Percentiles rank a stretch among this genome's conserved stretches.
Evolutionary conservation across 1,140 invertebrate species (phyloP).

Genomic region (Drosophila subobscura): DNA sequence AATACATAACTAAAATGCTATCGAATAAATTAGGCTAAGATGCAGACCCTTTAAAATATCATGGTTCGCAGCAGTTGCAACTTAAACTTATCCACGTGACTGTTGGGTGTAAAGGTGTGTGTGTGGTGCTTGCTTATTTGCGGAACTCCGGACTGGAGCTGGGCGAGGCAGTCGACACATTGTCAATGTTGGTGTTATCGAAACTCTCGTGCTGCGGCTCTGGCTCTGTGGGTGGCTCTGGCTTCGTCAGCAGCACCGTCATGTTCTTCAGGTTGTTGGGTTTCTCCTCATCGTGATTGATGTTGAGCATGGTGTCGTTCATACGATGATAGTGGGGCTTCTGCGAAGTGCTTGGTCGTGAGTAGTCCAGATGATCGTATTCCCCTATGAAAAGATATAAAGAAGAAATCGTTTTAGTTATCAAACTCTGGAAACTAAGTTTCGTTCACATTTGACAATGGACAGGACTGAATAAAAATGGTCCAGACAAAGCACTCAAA

Average conservation of each 20-base stretch:
- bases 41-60: conserved; percentile 33
- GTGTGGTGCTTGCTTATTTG: conserved; percentile 47
- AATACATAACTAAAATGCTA: conserved; percentile 46
- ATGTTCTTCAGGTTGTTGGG: conserved; percentile 80
- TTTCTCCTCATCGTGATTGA: conserved; percentile 78
- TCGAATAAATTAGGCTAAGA: conserved; percentile 41
- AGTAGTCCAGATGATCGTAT: conserved; percentile 95
- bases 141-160: conserved; percentile 73
- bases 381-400: conserved; percentile 83
- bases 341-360: conserved; percentile 90
- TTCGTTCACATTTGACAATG: conserved; percentile 14
- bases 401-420: conserved; percentile 10
- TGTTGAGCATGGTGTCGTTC: conserved; percentile 79
- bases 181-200: conserved; percentile 72
- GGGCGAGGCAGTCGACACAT: conserved; percentile 69
- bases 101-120: conserved; percentile 2
- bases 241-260: conserved; percentile 64
- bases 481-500: conserved; percentile 24
- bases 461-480: conserved; percentile 29
- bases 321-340: conserved; percentile 92
- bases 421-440: not conserved
- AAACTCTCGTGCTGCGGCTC: conserved; percentile 72
- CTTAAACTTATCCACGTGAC: conserved; percentile 29
- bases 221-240: conserved; percentile 48
- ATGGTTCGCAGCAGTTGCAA: not conserved